Percentiles rank a stretch among this genome's conserved stretches.
phyloP scores from a whole-genome alignment of 2,113 vertebrate genomes.

The Pseudorasbora parva region DNA sequence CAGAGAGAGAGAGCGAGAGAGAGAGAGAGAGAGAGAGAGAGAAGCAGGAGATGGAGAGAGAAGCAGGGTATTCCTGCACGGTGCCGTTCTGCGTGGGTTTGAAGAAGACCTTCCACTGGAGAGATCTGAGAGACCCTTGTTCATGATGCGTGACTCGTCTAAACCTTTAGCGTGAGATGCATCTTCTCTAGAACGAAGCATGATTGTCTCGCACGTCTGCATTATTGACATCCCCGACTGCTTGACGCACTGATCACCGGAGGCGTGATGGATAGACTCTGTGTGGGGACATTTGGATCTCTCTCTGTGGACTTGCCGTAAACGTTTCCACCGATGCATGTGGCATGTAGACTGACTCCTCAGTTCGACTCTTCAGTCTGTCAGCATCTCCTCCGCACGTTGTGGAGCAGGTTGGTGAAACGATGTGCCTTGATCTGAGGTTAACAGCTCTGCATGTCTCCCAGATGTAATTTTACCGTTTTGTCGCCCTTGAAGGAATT shows the following conservation, averaged over 20 bases:
- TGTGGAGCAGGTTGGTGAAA: slow-evolving; percentile 42
- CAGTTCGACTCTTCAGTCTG: slow-evolving; percentile 39
- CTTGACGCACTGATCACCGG: slow-evolving; percentile 60
- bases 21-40: slow-evolving; percentile 53
- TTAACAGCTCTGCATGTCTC: slow-evolving; percentile 21
- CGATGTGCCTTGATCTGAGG: slow-evolving; percentile 46
- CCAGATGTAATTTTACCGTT: slow-evolving; percentile 24
- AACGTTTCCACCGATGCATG: slow-evolving; percentile 61
- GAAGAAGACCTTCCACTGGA: slow-evolving; percentile 66
- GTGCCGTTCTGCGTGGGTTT: slow-evolving; percentile 59
- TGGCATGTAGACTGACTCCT: slow-evolving; percentile 50
- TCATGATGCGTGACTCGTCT: slow-evolving; percentile 25
- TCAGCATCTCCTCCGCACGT: slow-evolving; percentile 27
- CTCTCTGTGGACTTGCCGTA: slow-evolving; percentile 54
- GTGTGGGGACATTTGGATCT: slow-evolving; percentile 56
- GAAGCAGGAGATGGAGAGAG: slow-evolving; percentile 61
- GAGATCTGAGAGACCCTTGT: slow-evolving; percentile 45
- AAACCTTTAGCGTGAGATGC: slow-evolving; percentile 16
- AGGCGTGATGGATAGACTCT: slow-evolving; percentile 68
- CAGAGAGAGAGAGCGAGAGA: slow-evolving; percentile 60
- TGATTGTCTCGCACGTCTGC: slow-evolving; percentile 38
- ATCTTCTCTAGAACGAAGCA: slow-evolving; percentile 26
- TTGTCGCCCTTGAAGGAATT: slow-evolving; percentile 19
- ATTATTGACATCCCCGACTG: slow-evolving; percentile 51
- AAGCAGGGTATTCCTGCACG: slow-evolving; percentile 58